phyloP scores from a whole-genome alignment of 1,140 invertebrate species.

The Heliconius melpomene region DNA sequence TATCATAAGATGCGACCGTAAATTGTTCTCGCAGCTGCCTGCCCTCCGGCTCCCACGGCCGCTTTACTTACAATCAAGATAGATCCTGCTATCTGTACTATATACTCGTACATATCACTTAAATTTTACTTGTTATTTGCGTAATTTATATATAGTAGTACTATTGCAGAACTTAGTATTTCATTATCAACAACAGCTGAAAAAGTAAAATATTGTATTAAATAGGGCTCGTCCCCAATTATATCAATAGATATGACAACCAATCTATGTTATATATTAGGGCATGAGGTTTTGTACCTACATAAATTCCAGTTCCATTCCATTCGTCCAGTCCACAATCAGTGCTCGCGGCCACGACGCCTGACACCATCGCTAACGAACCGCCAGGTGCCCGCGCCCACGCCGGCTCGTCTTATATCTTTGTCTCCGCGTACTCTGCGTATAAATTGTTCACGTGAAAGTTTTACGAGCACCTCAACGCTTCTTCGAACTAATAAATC shows the following conservation, averaged over 20 bases:
- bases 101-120: neutral
- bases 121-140: neutral
- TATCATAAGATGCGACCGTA: constrained; percentile 61
- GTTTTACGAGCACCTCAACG: constrained; percentile 77
- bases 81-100: constrained; percentile 2
- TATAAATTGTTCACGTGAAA: constrained; percentile 77
- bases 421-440: constrained; percentile 66
- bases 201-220: no score
- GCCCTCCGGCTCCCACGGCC: constrained; percentile 48
- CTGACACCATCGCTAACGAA: neutral
- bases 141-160: no score
- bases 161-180: no score
- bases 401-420: constrained; percentile 70
- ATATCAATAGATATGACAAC: no score
- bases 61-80: constrained; percentile 33
- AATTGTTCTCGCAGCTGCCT: constrained; percentile 70
- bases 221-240: no score
- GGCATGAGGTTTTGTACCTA: no score
- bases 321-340: no score
- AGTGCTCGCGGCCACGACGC: neutral
- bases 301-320: no score
- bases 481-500: constrained; percentile 73
- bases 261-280: no score
- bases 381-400: constrained; percentile 53
- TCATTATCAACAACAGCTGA: no score